Base-by-base conservation (phyloP, 2,888 invertebrate species). In the Drosophila sordidula region DNA sequence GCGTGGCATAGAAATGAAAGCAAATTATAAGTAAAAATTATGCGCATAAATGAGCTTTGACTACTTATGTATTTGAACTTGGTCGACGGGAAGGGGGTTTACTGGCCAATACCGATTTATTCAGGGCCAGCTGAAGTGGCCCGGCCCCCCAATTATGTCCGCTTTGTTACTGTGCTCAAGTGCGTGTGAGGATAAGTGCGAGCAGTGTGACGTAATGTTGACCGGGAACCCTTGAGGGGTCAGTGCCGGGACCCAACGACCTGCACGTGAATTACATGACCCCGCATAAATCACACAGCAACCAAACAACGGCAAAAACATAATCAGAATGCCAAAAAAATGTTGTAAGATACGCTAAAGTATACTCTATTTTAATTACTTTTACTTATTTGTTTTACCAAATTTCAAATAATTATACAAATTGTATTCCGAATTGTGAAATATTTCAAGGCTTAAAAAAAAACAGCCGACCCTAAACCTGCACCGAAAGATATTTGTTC, bases 31-130 rank as follows among this genome's bases (percentile, higher is more conserved):
- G 65, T 64, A 67, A 64, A 85, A 81, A 88, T 86, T 83, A 83
- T 83, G 83, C 86, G 83, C 88, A 83, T 88, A 85, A 83, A 88
- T 85, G 82, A 72, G 70, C 78, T 64, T 66, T 62, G 69, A 65
- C 81, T 69, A 52, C 51, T 76, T 69, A 61, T 73, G 78, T 72
- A 75, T 80, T 80, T 81, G 75, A 68, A 51, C 66, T 65, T 39
- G 59, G 25, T 11, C 49, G 9, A 0, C 1, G 8, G 26, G 8
- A 29, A 8, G 9, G 45, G 36, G 25, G 3, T 6, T 9, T 12
- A 41, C 34, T 62, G 56, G 11, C 8, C 54, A 58, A 41, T 61
- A 57, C 26, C 56, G 64, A 70, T 70, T 69, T 70, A 86, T 72
- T 76, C 68, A 52, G 59, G 52, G 47, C 18, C 32, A 49, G 41